Percentiles rank a stretch among this genome's conserved stretches.
Conservation (phyloP, 2,113 vertebrate genomes). For the Ancistrus triradiatus region DNA sequence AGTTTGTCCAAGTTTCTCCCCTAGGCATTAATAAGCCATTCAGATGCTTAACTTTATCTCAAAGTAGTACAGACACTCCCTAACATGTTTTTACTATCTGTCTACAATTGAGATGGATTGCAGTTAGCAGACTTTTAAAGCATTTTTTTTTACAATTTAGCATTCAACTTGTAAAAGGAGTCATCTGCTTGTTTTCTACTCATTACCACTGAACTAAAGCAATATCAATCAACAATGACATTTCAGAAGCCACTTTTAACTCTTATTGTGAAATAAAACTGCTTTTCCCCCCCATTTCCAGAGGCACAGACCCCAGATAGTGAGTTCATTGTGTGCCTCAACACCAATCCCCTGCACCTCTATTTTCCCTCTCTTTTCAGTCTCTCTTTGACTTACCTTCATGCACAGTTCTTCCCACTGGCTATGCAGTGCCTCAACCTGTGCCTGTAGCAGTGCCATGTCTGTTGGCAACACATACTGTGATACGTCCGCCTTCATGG, state of each 20-base stretch:
- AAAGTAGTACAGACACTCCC: too few relatives aligned
- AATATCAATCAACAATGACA: too few relatives aligned
- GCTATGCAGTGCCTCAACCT: conserved; percentile 75
- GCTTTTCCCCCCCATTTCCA: conserved; percentile 24
- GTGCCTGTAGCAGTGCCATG: conserved; percentile 74
- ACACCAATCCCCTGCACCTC: conserved; percentile 49
- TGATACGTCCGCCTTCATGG: conserved; percentile 76
- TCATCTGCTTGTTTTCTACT: too few relatives aligned
- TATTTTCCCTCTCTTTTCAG: not conserved
- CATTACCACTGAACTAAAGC: too few relatives aligned
- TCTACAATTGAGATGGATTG: too few relatives aligned
- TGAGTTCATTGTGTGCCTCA: conserved; percentile 53
- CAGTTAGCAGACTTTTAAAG: too few relatives aligned
- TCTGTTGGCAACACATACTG: conserved; percentile 72
- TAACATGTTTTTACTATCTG: too few relatives aligned
- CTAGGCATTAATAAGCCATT: conserved; percentile 7
- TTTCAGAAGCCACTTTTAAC: conserved; percentile 28
- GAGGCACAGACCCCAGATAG: conserved; percentile 36
- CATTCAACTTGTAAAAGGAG: too few relatives aligned
- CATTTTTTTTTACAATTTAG: too few relatives aligned
- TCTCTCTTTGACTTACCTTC: conserved; percentile 61
- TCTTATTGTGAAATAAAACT: conserved; percentile 6
- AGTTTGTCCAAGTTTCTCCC: too few relatives aligned
- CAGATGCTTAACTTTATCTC: conserved; percentile 3
- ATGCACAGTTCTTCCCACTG: conserved; percentile 73